These are phyloP conservation scores for Drosophila hawaiiensis DNA, from an alignment of 2,888 invertebrate species.

Conservation along the genomic window DNA sequence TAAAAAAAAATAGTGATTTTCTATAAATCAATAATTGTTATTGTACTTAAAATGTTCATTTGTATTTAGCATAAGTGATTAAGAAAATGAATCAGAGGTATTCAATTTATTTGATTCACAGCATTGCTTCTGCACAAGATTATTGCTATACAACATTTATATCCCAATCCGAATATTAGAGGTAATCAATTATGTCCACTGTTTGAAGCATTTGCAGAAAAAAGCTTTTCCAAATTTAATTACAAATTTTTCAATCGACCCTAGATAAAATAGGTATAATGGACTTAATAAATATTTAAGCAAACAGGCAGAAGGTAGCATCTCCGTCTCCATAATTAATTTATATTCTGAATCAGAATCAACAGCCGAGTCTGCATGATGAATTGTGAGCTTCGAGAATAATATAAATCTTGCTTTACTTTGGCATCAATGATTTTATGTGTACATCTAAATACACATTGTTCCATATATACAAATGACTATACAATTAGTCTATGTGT, in stretches of 20 bases:
- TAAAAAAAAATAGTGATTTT: not conserved
- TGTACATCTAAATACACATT: not conserved
- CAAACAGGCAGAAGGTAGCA: not conserved
- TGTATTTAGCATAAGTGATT: not conserved
- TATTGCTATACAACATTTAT: not conserved
- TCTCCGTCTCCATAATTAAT: not conserved
- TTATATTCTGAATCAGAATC: not conserved
- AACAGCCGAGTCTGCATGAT: not conserved
- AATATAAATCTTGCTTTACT: not conserved
- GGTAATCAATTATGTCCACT: not conserved
- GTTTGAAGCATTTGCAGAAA: too few species aligned
- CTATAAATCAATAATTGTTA: not conserved
- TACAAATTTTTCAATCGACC: not conserved
- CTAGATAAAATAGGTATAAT: too few species aligned
- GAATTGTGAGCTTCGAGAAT: not conserved
- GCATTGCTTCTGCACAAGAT: constrained; percentile 1
- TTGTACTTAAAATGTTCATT: not conserved
- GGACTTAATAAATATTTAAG: not conserved
- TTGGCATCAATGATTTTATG: not conserved
- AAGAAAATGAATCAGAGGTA: too few species aligned
- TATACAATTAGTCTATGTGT: too few species aligned
- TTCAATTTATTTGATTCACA: constrained; percentile 12
- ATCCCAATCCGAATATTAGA: not conserved
- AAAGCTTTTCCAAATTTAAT: too few species aligned
- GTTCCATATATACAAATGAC: not conserved